Conservation (phyloP, 2,888 invertebrate species). For the Hecatera dysodea region DNA sequence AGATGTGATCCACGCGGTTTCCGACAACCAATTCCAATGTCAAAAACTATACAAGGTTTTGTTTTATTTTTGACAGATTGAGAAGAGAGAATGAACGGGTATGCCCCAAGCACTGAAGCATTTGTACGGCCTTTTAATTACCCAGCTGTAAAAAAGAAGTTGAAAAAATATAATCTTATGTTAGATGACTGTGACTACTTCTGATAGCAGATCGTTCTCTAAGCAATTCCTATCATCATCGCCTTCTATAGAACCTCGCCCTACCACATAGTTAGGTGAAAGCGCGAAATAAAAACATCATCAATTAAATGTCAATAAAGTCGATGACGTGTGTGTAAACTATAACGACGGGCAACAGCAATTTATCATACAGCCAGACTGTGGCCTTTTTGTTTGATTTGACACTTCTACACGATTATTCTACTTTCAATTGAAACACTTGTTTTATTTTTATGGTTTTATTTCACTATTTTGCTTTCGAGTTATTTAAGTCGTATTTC, state of each 20-base stretch:
- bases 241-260: constrained; percentile 26
- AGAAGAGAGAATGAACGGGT: too few species aligned
- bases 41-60: too few species aligned
- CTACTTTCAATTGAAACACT: constrained; percentile 27
- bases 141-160: too few species aligned
- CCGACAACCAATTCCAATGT: too few species aligned
- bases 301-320: constrained; percentile 64
- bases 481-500: constrained; percentile 3
- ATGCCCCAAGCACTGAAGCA: too few species aligned
- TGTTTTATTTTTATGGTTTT: neutral
- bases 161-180: neutral
- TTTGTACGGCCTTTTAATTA: too few species aligned
- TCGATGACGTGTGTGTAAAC: constrained; percentile 54
- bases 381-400: constrained; percentile 39
- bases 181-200: neutral
- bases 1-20: too few species aligned
- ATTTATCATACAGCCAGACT: constrained; percentile 18
- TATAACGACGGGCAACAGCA: constrained; percentile 25
- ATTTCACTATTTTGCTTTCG: neutral
- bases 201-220: neutral
- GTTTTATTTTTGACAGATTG: neutral
- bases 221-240: neutral
- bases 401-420: constrained; percentile 1
- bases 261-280: constrained; percentile 39
- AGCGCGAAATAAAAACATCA: constrained; percentile 59